Evolutionary conservation across 2,113 vertebrate genomes (phyloP).

Genomic region (Nothoprocta perdicaria): DNA sequence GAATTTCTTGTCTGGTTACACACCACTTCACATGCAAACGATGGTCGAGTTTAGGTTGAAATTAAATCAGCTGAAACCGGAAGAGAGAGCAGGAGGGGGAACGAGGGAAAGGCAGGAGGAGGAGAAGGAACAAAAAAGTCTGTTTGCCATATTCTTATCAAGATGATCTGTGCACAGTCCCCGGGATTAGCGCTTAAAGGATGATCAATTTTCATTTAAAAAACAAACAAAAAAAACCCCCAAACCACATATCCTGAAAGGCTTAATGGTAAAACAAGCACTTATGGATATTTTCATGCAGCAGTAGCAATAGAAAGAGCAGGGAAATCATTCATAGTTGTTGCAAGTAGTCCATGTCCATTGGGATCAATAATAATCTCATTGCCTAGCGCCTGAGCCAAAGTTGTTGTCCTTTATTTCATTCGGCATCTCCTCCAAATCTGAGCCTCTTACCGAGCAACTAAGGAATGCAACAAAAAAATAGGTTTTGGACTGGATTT

Average conservation of each 20-base stretch:
- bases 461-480: conserved; percentile 41
- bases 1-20: neutral
- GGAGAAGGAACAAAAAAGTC: neutral
- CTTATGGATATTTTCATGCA: conserved; percentile 6
- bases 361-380: conserved; percentile 10
- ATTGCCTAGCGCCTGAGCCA: neutral
- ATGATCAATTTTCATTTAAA: neutral
- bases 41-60: neutral
- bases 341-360: conserved; percentile 3
- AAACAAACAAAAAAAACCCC: neutral
- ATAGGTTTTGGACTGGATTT: conserved; percentile 23
- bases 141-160: neutral
- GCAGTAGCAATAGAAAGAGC: conserved; percentile 40
- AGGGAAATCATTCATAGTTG: neutral
- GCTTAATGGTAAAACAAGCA: neutral
- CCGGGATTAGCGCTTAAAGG: neutral
- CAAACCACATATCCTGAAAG: neutral
- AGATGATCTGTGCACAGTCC: neutral
- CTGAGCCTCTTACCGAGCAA: neutral
- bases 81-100: neutral
- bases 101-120: neutral
- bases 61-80: neutral
- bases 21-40: neutral
- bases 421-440: neutral
- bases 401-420: conserved; percentile 25